Base-by-base conservation (phyloP, 1,140 invertebrate species). In the Tetramorium simillimum region DNA sequence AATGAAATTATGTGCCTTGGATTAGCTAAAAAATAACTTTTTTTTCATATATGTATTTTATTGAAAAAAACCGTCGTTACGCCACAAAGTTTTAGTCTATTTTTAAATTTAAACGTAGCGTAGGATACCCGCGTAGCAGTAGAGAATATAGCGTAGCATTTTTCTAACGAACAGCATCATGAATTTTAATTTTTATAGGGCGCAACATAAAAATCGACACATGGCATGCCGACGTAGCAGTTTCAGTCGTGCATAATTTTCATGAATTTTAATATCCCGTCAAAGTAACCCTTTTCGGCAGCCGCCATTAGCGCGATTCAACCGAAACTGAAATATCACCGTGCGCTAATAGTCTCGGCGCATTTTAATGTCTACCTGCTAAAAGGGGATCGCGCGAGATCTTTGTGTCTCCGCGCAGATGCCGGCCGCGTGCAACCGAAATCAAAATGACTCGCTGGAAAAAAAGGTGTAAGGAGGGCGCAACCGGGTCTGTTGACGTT, bases 201-300 rank as follows among this genome's bases (percentile, higher is more conserved):
- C 33, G 85, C 60, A 28, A 69, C 33, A 81, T 67, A 63, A 84
- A 76, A 46, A 37, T 69, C 73, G 73, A 63, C 80, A 80, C 43
- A 85, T 69, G 67, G 72, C 53, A 63, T 18, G 86, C 67, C 28
- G 63, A 86, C 86, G 65, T 18, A 46, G 77, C 86, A 62, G 43
- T 81, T 70, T 80, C 46, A 18, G n/a, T 49, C 33, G 62, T n/a
- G 28, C 24, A 24, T 53, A 56, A 81, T 73, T 76, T 90, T 92
- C 91, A 92, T 93, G 93, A 92, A 94, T 94, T 94, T 94, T 94
- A 94, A 94, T 94, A 91, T 93, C 91, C 86, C 56, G 86, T 84
- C 88, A 91, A 91, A 92, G 37, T 75, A 84, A 81, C 80, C 89
- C 92, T 81, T 92, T 92, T 85, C 69, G 77, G 72, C 84, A 70